phyloP scores from a whole-genome alignment of 2,113 vertebrate species.

The Actenoides hombroni region DNA sequence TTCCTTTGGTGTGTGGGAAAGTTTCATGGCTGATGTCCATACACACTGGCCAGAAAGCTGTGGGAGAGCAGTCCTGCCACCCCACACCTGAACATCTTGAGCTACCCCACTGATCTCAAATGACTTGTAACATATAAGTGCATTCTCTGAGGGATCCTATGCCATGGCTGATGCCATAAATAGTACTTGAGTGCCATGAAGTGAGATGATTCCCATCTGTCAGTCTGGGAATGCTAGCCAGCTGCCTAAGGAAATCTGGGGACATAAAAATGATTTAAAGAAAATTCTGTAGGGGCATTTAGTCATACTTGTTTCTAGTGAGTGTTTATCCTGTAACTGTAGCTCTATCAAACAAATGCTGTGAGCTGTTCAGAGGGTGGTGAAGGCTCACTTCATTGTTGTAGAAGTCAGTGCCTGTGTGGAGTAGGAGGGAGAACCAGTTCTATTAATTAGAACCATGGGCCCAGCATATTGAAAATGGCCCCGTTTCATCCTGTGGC shows the following conservation, averaged over 20 bases:
- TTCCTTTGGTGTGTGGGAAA: constrained; percentile 15
- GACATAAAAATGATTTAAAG: background rate
- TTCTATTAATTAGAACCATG: background rate
- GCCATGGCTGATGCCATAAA: background rate
- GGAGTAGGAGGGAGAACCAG: background rate
- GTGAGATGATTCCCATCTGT: constrained; percentile 6
- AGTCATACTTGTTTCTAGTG: background rate
- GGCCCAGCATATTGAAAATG: background rate
- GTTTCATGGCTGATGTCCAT: background rate
- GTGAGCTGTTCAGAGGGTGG: background rate
- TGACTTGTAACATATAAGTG: background rate
- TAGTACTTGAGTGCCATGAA: background rate
- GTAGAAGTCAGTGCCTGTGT: background rate
- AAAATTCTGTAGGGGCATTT: background rate
- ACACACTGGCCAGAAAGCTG: background rate
- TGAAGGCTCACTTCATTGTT: background rate
- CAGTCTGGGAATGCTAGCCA: background rate
- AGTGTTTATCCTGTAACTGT: constrained; percentile 25
- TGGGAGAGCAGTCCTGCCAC: background rate
- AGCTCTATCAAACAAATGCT: background rate
- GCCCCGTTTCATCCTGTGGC: background rate
- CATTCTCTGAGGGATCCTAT: accelerated
- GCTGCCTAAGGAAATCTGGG: background rate
- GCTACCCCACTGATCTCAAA: background rate
- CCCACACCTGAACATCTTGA: background rate